Base-by-base conservation (phyloP, 2,888 invertebrate species). In the Tachina fera region DNA sequence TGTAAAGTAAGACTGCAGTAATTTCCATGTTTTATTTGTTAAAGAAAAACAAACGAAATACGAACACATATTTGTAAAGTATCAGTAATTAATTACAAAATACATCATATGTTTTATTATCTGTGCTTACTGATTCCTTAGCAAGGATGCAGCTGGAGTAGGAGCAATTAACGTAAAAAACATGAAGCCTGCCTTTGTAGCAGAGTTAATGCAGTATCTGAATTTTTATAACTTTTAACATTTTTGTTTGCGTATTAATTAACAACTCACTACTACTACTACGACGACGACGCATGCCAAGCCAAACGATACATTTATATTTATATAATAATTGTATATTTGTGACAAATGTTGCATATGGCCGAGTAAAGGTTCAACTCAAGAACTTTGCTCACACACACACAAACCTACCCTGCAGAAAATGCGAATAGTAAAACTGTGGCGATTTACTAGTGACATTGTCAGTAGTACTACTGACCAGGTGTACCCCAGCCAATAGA, bases 31-130 rank as follows among this genome's bases (percentile, higher is more conserved):
- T 79, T 65, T 14, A 41, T 58, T 49, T 51, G 43, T 3, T 11
- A 43, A 16, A 53, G 60, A 10, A 58, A 19, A 16, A 45, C 39
- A 3, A 45, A 71, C 13, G 9, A 56, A 39, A 47, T 1, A 1
- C 39, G 9, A 39, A 65, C 39, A 72, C 31, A 63, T 5, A 60
- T 67, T 65, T 67, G 19, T 53, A 43, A 45, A 83, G 16, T 47
- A 53, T 45, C 58, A 74, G 39, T 78, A 83, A 83, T 83, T 83
- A 83, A 83, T 83, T 74, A 61, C 78, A n/a, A 45, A 78, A 19
- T 51, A 74, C 77, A 74, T 83, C 83, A 83, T 78, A 60, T 83
- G 79, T 51, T 79, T 56, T 49, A 83, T 79, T 68, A 83, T 58
- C 45, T 56, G 39, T n/a, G 9, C 61, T 74, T 61, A 67, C 60